Evolutionary conservation across 1,140 invertebrate species (phyloP), one percentile per base, ranked within the genome.

Genomic region (Formica exsecta): DNA sequence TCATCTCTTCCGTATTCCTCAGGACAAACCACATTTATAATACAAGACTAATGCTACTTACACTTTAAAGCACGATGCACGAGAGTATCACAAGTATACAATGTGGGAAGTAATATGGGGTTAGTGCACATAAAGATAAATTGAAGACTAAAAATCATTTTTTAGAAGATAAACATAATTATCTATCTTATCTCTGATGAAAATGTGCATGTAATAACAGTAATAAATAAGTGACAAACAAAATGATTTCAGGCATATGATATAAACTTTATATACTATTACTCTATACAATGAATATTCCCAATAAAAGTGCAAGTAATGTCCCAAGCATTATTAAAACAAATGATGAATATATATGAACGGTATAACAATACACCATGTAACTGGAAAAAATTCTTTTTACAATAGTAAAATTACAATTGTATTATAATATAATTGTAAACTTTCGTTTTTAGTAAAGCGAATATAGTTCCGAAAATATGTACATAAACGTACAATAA

Each of bases 281-380:
- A 32, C 32, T 32, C 32, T 32, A 32, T 32, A 32, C 32, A 32
- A 57, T 29, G 65, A 68, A 25, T 70, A 80, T 70, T n/a, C 41
- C 22, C 54, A 68, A 38, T 88, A 68, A 86, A 86, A 88, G 68
- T 89, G 83, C 87, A 89, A 89, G 83, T 88, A 89, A 88, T 88
- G 88, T 89, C 73, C 87, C 88, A 89, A 85, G 79, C 62, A 86
- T 29, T 74, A 54, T 57, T 36, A 16, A 68, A 57, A 70, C 48
- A 70, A 80, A 70, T 79, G 54, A 51, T 51, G 13, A 51, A 51
- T 51, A 51, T 48, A 48, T 51, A 51, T 51, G 32, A 70, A 48
- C 25, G 25, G 25, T 32, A 32, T 32, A 32, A 79, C 19, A 80
- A 38, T 70, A 66, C 41, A 66, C 38, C 32, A 38, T 66, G 22